Conservation (phyloP, 2,888 invertebrate genomes). For the Acleris cristana region DNA sequence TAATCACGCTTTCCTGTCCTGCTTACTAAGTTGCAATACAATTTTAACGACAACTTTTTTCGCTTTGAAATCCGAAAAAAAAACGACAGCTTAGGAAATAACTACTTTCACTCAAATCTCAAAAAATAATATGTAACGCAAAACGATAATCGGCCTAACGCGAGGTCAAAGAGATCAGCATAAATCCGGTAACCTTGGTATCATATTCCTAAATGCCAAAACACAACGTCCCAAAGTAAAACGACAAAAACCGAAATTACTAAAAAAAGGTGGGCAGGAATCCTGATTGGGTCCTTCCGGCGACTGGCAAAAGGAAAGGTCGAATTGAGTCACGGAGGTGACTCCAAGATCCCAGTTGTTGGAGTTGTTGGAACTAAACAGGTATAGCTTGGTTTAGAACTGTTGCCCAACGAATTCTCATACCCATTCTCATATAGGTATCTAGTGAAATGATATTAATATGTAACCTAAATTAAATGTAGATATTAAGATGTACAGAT, state of each 20-base stretch:
- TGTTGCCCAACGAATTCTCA: not conserved
- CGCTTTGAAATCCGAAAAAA: too few relatives aligned
- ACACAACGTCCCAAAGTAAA: conserved; percentile 15
- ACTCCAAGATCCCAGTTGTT: conserved; percentile 43
- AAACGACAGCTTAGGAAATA: too few relatives aligned
- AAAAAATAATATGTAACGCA: too few relatives aligned
- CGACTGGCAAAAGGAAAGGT: conserved; percentile 73
- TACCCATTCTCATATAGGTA: too few relatives aligned
- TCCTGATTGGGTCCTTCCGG: conserved; percentile 78
- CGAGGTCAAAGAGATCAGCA: not conserved
- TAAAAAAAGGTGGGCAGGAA: conserved; percentile 65
- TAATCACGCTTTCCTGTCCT: too few relatives aligned
- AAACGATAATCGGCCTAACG: too few relatives aligned
- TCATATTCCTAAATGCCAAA: conserved; percentile 24
- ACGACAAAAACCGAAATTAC: conserved; percentile 53
- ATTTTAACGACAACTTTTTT: too few relatives aligned
- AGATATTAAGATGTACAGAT: too few relatives aligned
- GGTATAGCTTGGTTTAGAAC: not conserved
- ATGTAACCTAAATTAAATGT: too few relatives aligned
- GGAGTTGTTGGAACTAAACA: conserved; percentile 6
- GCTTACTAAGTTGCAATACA: too few relatives aligned
- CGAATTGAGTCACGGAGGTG: conserved; percentile 70
- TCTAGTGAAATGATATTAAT: too few relatives aligned
- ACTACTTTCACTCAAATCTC: too few relatives aligned
- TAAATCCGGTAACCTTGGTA: not conserved